Evolutionary conservation across 2,888 invertebrate species (phyloP), one percentile per base, ranked within the genome.

Genomic region (Allophyes oxyacanthae): DNA sequence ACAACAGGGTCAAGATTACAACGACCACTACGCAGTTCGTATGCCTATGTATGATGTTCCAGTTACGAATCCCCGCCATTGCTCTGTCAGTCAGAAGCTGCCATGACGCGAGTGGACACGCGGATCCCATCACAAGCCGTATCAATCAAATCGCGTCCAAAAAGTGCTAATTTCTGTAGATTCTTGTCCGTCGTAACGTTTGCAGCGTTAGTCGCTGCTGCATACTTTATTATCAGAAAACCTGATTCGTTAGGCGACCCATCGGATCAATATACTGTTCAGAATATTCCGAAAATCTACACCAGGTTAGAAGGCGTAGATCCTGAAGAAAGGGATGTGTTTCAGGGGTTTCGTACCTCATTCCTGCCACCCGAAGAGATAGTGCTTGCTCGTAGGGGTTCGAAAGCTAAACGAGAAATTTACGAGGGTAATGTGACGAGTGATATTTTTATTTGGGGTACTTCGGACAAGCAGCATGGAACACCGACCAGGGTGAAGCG

Each of bases 341-440:
- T 96, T 77, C 92, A 95, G 68, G 96, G 95, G 64, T 94, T 95
- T 48, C 94, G 95, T 42, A 96, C 96, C 0, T 96, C 95, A 11
- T 96, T 95, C 73, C 83, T 96, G 37, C 96, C 96, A 0, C 86
- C 89, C 0, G 95, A 95, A 50, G 93, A 94, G 40, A 86, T 94
- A 37, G 84, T 92, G 37, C 82, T 95, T 32, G 93, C 94, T 32
- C 81, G 79, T 11, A 78, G 66, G 11, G 53, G 83, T 48, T 67
- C 69, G 0, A 72, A 77, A 28, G 51, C 66, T 6, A 82, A 80
- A 48, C 73, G 72, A 28, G 86, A 85, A 20, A 46, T 77, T 14
- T 81, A 81, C 40, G 82, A 86, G 56, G 86, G 77, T 11, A 88
- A 89, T 77, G 79, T 83, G 53, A 83, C 85, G 0, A 89, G 87